Conservation (phyloP, 2,888 invertebrate genomes). For the Plemyria rubiginata region DNA sequence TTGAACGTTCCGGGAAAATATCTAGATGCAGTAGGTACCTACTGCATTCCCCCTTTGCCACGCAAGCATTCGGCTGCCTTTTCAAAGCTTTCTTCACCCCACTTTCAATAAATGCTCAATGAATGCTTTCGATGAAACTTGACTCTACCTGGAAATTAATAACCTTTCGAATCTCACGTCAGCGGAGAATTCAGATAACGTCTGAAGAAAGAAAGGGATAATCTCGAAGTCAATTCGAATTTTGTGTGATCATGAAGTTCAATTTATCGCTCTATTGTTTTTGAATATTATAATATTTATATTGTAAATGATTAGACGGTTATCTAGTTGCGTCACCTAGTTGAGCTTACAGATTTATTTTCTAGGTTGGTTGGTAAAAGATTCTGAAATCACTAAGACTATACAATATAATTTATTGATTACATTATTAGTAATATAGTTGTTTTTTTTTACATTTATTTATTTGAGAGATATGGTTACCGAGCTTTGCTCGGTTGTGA, state of each 20-base stretch:
- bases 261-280: conserved; percentile 23
- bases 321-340: neutral
- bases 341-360: neutral
- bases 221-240: conserved; percentile 31
- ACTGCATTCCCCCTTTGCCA: conserved; percentile 12
- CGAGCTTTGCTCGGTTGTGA: too few relatives aligned
- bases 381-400: too few relatives aligned
- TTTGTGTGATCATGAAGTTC: conserved; percentile 16
- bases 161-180: conserved; percentile 51
- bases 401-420: too few relatives aligned
- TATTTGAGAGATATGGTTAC: too few relatives aligned
- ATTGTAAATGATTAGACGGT: neutral
- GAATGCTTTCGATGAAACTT: conserved; percentile 56
- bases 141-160: conserved; percentile 62
- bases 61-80: conserved; percentile 58
- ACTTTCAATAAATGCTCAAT: conserved; percentile 71
- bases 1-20: neutral
- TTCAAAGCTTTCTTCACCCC: conserved; percentile 62
- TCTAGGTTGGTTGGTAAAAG: neutral
- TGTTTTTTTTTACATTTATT: too few relatives aligned
- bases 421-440: too few relatives aligned
- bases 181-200: conserved; percentile 34
- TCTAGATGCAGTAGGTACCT: conserved; percentile 14
- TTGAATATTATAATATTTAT: too few relatives aligned
- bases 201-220: conserved; percentile 36